These are phyloP conservation scores for Dipodomys ordii DNA, from an alignment of 2,113 vertebrate species.

Conservation along the genomic window DNA sequence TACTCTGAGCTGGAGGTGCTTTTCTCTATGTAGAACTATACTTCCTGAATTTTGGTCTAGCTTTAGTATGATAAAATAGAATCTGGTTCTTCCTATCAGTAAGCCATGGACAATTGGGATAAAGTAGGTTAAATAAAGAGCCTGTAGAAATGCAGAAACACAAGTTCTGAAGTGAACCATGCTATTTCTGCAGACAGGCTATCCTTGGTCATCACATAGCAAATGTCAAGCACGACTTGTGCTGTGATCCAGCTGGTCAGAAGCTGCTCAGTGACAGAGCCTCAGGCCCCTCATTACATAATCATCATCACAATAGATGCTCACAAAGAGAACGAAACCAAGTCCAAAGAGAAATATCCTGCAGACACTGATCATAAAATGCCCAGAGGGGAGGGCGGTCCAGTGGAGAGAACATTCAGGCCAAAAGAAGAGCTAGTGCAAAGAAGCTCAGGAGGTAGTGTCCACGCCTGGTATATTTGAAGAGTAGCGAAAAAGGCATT, in stretches of 20 bases:
- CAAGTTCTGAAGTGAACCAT: constrained; percentile 20
- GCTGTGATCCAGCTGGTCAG: neutral
- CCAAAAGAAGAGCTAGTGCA: neutral
- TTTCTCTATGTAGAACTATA: constrained; percentile 11
- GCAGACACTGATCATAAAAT: neutral
- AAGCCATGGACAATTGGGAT: constrained; percentile 39
- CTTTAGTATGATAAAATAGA: constrained; percentile 56
- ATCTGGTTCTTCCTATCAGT: constrained; percentile 49
- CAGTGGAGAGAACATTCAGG: neutral
- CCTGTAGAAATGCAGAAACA: constrained; percentile 51
- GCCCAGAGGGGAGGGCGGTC: neutral
- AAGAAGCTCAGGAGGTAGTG: neutral
- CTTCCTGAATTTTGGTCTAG: constrained; percentile 54
- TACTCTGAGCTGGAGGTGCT: constrained; percentile 30
- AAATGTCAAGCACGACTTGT: neutral
- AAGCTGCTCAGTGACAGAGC: neutral
- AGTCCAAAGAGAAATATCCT: neutral
- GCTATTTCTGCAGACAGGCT: constrained; percentile 22
- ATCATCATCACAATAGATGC: neutral
- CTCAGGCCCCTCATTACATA: neutral
- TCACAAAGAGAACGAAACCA: neutral
- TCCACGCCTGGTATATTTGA: neutral
- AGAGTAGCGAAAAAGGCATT: neutral
- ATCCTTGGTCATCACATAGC: neutral
- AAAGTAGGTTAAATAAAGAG: constrained; percentile 69